Evolutionary conservation across 1,140 invertebrate species (phyloP).

Genomic region (Bombus balteatus): DNA sequence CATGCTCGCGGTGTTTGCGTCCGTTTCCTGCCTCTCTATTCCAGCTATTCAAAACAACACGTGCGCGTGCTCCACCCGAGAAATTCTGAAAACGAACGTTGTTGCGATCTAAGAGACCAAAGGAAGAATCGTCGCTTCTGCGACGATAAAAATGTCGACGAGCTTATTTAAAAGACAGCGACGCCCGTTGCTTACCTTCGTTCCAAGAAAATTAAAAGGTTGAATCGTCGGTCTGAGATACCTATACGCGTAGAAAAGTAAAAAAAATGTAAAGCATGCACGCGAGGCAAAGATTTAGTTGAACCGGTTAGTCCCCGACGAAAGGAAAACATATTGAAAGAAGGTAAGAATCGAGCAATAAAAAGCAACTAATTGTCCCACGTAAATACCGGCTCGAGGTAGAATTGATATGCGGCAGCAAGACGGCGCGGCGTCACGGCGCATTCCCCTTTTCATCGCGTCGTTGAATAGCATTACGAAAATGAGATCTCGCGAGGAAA

Average conservation of each 20-base stretch:
- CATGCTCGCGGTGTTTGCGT: constrained; percentile 26
- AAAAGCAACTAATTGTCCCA: constrained; percentile 25
- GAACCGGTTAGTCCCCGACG: no score
- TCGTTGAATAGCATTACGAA: constrained; percentile 32
- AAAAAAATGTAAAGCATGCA: neutral
- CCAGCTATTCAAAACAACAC: neutral
- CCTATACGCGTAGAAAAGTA: no score
- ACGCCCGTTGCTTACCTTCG: neutral
- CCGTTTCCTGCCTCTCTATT: no score
- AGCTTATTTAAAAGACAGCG: no score
- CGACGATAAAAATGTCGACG: no score
- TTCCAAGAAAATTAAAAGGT: neutral
- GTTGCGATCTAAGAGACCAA: no score
- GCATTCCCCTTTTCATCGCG: neutral
- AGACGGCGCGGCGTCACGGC: constrained; percentile 5
- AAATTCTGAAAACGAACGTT: neutral
- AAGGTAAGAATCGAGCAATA: neutral
- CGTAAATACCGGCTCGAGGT: neutral
- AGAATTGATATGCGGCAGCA: neutral
- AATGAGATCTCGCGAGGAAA: constrained; percentile 10
- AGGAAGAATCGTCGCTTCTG: neutral
- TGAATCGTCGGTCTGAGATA: neutral
- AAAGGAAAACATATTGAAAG: neutral
- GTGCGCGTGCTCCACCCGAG: neutral
- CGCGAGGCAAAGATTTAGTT: neutral